A percentile compares a stretch with the other conserved stretches of the same genome.
Evolutionary conservation across 1,140 invertebrate species (phyloP).

Genomic region (Pteromalus puparum): DNA sequence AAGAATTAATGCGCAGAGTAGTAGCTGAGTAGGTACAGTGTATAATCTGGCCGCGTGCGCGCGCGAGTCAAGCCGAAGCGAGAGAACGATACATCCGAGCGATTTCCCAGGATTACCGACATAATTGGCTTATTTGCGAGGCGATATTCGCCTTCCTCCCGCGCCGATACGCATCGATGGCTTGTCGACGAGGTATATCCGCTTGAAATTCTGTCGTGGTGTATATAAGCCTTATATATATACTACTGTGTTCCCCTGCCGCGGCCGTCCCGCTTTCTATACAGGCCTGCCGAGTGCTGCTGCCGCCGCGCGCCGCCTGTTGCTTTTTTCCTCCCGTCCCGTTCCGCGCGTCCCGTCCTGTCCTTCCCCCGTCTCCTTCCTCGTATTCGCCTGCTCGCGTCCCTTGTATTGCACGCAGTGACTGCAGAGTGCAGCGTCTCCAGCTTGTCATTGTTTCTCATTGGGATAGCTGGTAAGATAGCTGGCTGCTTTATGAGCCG

Average conservation of each 20-base stretch:
- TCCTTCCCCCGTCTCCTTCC: not conserved
- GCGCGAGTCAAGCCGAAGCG: no score
- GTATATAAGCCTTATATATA: constrained; percentile 21
- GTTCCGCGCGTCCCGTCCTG: constrained; percentile 19
- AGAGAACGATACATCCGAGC: constrained; percentile 53
- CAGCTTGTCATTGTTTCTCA: constrained; percentile 18
- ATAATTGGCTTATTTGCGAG: constrained; percentile 68
- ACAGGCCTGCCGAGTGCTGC: no score
- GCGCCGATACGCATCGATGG: constrained; percentile 59
- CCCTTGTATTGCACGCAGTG: not conserved
- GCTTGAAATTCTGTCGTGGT: constrained; percentile 49
- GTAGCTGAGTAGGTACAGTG: no score
- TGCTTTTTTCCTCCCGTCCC: not conserved
- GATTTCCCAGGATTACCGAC: constrained; percentile 66
- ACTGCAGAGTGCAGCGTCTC: not conserved
- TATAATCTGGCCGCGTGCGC: no score
- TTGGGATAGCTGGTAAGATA: not conserved
- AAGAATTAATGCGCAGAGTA: not conserved
- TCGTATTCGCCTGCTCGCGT: not conserved
- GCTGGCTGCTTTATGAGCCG: constrained; percentile 31
- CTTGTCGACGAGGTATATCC: constrained; percentile 49
- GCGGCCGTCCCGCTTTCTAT: no score
- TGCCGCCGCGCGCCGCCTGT: no score
- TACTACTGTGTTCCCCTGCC: no score
- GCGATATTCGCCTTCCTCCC: constrained; percentile 51